Percentiles rank a stretch among this genome's conserved stretches.
These are phyloP conservation scores for Cephus rjabovi DNA, from an alignment of 2,888 invertebrate species.

Conservation along the genomic window DNA sequence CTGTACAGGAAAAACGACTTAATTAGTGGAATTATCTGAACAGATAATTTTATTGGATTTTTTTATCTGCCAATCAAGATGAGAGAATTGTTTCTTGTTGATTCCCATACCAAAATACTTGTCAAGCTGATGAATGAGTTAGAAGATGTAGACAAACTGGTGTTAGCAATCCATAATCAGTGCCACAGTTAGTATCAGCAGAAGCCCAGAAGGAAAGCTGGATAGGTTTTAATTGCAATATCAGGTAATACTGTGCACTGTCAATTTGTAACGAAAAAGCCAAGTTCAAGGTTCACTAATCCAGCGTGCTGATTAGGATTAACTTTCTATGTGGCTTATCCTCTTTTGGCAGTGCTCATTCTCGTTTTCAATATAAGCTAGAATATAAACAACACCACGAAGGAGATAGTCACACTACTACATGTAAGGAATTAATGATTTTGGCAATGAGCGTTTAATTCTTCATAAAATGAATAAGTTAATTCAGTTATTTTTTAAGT, in stretches of 20 bases:
- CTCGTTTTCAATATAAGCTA: not conserved
- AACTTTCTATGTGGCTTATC: not conserved
- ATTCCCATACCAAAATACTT: not conserved
- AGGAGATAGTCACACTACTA: not conserved
- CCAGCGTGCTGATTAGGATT: not conserved
- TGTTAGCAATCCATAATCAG: not conserved
- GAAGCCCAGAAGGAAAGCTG: not conserved
- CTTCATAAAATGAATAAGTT: not conserved
- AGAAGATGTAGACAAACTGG: not conserved
- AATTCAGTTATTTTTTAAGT: not conserved
- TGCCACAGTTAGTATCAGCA: not conserved
- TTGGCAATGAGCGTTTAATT: not conserved
- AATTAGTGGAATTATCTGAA: not conserved
- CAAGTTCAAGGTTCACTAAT: not conserved
- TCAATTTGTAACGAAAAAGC: not conserved
- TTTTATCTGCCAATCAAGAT: too few species aligned
- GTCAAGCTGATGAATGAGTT: not conserved
- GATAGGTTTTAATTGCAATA: not conserved
- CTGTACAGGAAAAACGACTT: constrained; percentile 62
- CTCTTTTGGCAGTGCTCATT: not conserved
- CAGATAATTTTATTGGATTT: too few species aligned
- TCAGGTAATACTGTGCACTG: not conserved
- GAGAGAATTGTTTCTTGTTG: not conserved
- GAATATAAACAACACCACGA: not conserved
- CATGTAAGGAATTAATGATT: not conserved